Evolutionary conservation across 2,888 invertebrate species (phyloP).

Genomic region (Thereva nobilitata): DNA sequence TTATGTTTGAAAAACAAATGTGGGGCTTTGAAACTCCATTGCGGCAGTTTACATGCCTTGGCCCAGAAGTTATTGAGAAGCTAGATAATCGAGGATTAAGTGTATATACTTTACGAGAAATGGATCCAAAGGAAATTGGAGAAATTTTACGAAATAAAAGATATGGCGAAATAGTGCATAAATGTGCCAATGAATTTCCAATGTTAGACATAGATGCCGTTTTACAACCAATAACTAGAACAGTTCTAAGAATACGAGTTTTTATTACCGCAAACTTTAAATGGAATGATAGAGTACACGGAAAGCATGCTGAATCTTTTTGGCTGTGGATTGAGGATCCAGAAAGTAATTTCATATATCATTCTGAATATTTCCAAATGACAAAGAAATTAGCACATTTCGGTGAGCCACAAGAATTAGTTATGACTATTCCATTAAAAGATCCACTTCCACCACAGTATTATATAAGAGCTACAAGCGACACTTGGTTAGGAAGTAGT

Average conservation of each 20-base stretch:
- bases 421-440: conserved; percentile 93
- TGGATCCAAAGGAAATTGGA: conserved; percentile 87
- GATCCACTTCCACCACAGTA: conserved; percentile 93
- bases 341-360: conserved; percentile 90
- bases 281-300: conserved; percentile 91
- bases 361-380: conserved; percentile 83
- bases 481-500: conserved; percentile 70
- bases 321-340: conserved; percentile 99
- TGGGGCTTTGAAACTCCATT: conserved; percentile 89
- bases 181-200: conserved; percentile 86
- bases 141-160: conserved; percentile 75
- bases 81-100: conserved; percentile 77
- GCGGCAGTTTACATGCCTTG: conserved; percentile 79
- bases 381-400: conserved; percentile 65
- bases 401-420: conserved; percentile 77
- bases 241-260: conserved; percentile 81
- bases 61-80: conserved; percentile 78
- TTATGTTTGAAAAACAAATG: conserved; percentile 89
- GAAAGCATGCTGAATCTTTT: conserved; percentile 85
- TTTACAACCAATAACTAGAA: conserved; percentile 94
- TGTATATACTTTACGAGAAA: conserved; percentile 79
- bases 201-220: conserved; percentile 77
- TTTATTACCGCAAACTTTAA: conserved; percentile 75
- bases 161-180: conserved; percentile 75
- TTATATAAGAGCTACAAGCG: conserved; percentile 83